Evolutionary conservation across 2,113 vertebrate species (phyloP), one percentile per base, ranked within the genome.

Genomic region (Amazona vittata): DNA sequence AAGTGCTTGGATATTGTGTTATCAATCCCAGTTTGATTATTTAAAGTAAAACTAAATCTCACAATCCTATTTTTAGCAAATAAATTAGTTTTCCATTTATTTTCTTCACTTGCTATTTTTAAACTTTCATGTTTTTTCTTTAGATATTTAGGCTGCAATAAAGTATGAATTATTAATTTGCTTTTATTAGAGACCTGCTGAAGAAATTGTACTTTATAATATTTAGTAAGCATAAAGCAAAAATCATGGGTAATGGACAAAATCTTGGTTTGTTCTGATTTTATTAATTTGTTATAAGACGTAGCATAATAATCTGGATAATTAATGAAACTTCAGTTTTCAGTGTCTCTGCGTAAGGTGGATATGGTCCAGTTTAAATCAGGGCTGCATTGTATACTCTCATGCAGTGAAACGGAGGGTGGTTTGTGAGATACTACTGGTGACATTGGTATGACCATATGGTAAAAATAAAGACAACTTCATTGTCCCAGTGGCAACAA

Each of bases 341-440:
- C 19, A 1, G 9, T 8, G 4, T 49, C 39, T 12, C 60, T 77
- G 69, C 20, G 44, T 33, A 4, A 24, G 41, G 22, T 37, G 26
- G 47, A 10, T 11, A 3, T 5, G 15, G 11, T 63, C 21, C 10
- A 1, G 33, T 33, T 57, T 33, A 50, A 29, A 33, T 14, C 2
- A n/a, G 24, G 44, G 37, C 22, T 43, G 9, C 2, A 1, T 17
- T 47, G 7, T 68, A 5, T 5, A 0, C 2, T 4, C 17, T 41
- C 25, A 2, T 13, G 9, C 2, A 2, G 9, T 18, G 46, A 24
- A 37, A n/a, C 2, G 12, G 15, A 31, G 16, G 17, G 16, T 3
- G 15, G 21, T 33, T 53, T 70, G 44, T 37, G 52, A 44, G 31
- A 33, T 21, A 9, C 6, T 5, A 24, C 20, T 2, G 7, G 46